Conservation (phyloP, 92 coral and sea anemone genomes). For the Hydrozoanthus gracilis region DNA sequence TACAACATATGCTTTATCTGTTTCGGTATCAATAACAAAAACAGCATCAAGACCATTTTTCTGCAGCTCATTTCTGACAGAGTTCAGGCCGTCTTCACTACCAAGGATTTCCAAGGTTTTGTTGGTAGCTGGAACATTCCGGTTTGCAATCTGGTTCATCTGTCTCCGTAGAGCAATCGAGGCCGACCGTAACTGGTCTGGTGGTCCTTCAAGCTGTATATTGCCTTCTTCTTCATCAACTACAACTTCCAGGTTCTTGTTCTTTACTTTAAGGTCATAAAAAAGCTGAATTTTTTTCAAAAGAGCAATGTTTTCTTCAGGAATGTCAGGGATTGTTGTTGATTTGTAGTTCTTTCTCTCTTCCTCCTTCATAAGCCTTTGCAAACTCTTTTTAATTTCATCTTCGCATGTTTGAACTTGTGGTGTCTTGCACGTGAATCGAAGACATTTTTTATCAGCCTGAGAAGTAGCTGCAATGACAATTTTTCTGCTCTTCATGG, state of each 20-base stretch:
- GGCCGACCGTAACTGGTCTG: constrained; percentile 68
- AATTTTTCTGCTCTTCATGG: background rate
- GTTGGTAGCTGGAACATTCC: constrained; percentile 44
- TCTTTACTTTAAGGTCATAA: constrained; percentile 54
- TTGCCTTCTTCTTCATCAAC: constrained; percentile 62
- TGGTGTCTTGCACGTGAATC: constrained; percentile 53
- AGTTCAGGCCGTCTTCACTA: constrained; percentile 57
- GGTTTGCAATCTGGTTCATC: constrained; percentile 54
- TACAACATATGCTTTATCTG: constrained; percentile 34
- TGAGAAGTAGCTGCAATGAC: background rate
- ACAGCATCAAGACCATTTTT: constrained; percentile 61
- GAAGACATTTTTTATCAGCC: constrained; percentile 20
- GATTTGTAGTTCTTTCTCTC: constrained; percentile 58
- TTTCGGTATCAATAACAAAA: constrained; percentile 61
- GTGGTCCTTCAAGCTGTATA: constrained; percentile 76
- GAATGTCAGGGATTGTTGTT: constrained; percentile 44
- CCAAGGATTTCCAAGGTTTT: constrained; percentile 63
- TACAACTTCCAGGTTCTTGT: constrained; percentile 63
- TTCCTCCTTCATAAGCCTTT: constrained; percentile 59
- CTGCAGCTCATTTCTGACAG: constrained; percentile 55
- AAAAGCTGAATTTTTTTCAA: constrained; percentile 71
- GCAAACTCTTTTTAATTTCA: constrained; percentile 45
- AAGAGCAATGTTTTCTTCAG: constrained; percentile 66
- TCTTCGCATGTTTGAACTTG: constrained; percentile 36
- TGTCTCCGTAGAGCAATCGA: constrained; percentile 58